phyloP scores from a whole-genome alignment of 2,797 vertebrate genomes.

The Enteromius trimaculatus region DNA sequence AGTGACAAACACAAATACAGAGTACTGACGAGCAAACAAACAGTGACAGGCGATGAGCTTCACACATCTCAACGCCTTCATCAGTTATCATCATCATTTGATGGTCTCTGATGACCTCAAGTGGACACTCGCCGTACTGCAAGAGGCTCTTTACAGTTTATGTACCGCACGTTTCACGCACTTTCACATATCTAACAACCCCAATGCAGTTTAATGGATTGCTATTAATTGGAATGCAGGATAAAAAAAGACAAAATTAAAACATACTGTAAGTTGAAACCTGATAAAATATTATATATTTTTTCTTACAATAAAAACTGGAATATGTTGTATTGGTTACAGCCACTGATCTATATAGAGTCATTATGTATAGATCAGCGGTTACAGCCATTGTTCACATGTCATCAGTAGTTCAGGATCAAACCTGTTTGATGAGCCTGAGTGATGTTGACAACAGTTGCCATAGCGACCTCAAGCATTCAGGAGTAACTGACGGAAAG shows the following conservation, averaged over 20 bases:
- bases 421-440: neutral
- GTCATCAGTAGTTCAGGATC: neutral
- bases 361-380: no score
- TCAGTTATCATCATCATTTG: neutral
- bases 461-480: slow-evolving; percentile 50
- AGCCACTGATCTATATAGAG: no score
- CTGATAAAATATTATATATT: no score
- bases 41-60: neutral
- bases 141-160: neutral
- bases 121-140: slow-evolving; percentile 61
- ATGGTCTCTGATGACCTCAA: slow-evolving; percentile 63
- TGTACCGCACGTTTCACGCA: neutral
- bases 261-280: no score
- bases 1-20: neutral
- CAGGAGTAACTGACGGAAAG: slow-evolving; percentile 12
- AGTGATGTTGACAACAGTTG: slow-evolving; percentile 65
- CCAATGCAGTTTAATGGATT: no score
- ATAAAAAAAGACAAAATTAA: no score
- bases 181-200: neutral
- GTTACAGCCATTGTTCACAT: neutral
- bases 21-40: neutral
- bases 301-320: no score
- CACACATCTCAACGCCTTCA: no score
- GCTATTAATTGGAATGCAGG: no score
- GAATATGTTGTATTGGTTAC: neutral